Conservation (phyloP, 2,113 vertebrate species). For the Okapia johnstoni region DNA sequence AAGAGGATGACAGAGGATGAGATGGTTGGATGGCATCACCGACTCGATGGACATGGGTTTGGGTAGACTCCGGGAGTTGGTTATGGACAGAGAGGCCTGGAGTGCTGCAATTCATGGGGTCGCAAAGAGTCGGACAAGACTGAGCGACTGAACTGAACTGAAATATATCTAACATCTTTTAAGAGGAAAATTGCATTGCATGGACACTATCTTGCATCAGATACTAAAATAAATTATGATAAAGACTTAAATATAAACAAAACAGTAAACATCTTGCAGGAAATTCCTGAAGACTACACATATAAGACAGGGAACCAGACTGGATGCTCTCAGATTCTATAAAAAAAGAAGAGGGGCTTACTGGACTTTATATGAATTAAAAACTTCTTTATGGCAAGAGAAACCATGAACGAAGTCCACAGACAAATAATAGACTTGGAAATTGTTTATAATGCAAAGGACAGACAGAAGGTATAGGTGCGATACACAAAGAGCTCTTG, state of each 20-base stretch:
- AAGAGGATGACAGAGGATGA: no score
- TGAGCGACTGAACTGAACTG: no score
- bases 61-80: no score
- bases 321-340: not conserved
- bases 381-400: not conserved
- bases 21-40: no score
- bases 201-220: not conserved
- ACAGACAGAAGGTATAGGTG: not conserved
- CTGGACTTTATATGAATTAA: not conserved
- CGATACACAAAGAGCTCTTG: not conserved
- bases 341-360: not conserved
- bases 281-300: not conserved
- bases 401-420: not conserved
- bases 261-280: not conserved
- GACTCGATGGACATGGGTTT: no score
- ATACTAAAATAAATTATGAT: conserved; percentile 9
- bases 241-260: conserved; percentile 27
- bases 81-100: no score
- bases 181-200: not conserved
- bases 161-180: not conserved
- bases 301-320: not conserved
- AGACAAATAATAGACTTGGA: not conserved
- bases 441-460: not conserved
- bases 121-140: no score
- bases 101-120: no score